phyloP scores from a whole-genome alignment of 2,888 invertebrate species.

The Harpagoxenus sublaevis region DNA sequence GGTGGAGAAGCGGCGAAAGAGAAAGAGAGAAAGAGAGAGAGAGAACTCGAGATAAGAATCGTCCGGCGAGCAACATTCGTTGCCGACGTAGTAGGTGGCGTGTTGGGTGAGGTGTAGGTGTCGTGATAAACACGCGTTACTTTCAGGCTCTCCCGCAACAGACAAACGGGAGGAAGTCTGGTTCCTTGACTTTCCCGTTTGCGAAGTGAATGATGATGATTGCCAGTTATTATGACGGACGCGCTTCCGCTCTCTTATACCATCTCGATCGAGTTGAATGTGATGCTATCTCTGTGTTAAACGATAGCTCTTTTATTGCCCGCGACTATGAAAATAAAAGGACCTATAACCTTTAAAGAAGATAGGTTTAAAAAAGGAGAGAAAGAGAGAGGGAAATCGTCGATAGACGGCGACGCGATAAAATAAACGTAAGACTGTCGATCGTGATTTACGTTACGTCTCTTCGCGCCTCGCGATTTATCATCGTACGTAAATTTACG shows the following conservation, averaged over 20 bases:
- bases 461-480: constrained; percentile 35
- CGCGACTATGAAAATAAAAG: not conserved
- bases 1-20: constrained; percentile 61
- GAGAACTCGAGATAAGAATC: constrained; percentile 79
- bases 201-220: constrained; percentile 40
- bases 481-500: constrained; percentile 34
- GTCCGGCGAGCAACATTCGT: constrained; percentile 76
- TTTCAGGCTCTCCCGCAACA: constrained; percentile 63
- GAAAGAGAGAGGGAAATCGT: not conserved
- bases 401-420: not conserved
- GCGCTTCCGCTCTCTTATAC: constrained; percentile 34
- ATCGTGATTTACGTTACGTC: constrained; percentile 35
- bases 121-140: constrained; percentile 74
- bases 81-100: constrained; percentile 78
- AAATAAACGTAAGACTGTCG: not conserved
- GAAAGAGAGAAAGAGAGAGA: not conserved
- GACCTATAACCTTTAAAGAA: not conserved
- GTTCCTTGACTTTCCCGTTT: constrained; percentile 64
- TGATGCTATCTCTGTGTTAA: not conserved
- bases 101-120: constrained; percentile 67
- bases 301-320: not conserved
- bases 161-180: constrained; percentile 71
- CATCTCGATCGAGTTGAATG: not conserved
- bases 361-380: not conserved
- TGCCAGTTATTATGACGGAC: constrained; percentile 38